Percentiles rank a stretch among this genome's conserved stretches.
Evolutionary conservation across 2,113 vertebrate species (phyloP).

Genomic region (Empidonax alnorum): DNA sequence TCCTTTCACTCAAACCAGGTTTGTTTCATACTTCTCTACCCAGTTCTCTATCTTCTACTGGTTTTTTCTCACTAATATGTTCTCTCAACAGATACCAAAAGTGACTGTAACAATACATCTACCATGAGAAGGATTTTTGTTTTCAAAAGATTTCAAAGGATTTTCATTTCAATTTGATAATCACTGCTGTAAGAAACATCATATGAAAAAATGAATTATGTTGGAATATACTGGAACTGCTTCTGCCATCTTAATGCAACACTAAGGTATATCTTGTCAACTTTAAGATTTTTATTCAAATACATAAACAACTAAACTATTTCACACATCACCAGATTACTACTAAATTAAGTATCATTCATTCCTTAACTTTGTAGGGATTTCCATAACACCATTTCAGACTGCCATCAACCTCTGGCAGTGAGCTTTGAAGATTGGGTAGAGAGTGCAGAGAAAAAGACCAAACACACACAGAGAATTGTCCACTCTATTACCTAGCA

Average conservation of each 20-base stretch:
- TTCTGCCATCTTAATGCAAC: conserved; percentile 4
- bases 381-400: neutral
- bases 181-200: neutral
- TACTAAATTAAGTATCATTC: neutral
- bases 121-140: neutral
- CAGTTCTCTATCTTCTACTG: neutral
- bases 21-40: neutral
- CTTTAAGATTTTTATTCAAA: neutral
- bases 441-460: neutral
- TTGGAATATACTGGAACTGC: neutral
- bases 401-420: neutral
- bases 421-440: neutral
- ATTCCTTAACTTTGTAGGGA: neutral
- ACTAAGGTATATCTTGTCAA: neutral
- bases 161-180: neutral
- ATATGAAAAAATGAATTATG: neutral
- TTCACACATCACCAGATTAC: neutral
- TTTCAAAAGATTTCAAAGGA: neutral
- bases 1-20: neutral
- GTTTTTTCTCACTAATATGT: neutral
- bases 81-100: neutral
- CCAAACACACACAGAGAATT: neutral
- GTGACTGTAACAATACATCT: neutral
- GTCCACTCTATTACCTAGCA: neutral
- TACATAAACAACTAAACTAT: neutral